A percentile compares a stretch with the other conserved stretches of the same genome.
Conservation (phyloP, 2,797 vertebrate species). For the Semaprochilodus insignis region DNA sequence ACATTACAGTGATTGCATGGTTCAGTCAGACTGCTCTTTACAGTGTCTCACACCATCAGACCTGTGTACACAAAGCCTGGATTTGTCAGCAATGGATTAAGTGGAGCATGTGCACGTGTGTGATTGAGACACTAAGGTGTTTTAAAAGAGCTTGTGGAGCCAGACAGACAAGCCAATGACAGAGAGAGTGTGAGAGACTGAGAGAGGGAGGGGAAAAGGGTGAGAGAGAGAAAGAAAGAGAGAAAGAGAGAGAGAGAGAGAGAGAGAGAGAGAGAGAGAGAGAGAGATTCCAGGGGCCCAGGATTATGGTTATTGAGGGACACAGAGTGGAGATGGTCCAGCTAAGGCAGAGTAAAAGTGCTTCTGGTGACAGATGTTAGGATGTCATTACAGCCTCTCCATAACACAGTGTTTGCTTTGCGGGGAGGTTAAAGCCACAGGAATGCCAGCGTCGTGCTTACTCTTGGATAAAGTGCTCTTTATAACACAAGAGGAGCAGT, state of each 20-base stretch:
- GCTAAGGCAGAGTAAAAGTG: constrained; percentile 17
- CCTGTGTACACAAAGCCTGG: background rate
- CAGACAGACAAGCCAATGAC: constrained; percentile 8
- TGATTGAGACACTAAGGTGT: constrained; percentile 11
- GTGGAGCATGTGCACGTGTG: constrained; percentile 5
- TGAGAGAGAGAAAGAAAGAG: background rate
- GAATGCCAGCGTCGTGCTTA: background rate
- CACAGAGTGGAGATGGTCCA: background rate
- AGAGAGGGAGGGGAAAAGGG: background rate
- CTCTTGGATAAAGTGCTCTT: constrained; percentile 7
- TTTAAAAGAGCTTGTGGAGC: constrained; percentile 1
- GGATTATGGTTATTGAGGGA: constrained; percentile 21
- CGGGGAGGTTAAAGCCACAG: constrained; percentile 18
- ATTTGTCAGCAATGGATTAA: constrained; percentile 9
- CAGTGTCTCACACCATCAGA: background rate
- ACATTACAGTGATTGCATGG: no score
- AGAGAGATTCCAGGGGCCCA: constrained; percentile 13
- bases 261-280: background rate
- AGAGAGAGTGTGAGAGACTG: background rate
- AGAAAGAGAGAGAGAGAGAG: no score
- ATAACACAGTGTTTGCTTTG: constrained; percentile 15
- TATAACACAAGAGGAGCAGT: background rate
- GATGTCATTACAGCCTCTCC: constrained; percentile 28
- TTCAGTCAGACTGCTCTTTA: background rate
- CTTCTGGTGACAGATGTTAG: constrained; percentile 43